These are phyloP conservation scores for Pyrrhosoma nymphula DNA, from an alignment of 2,888 invertebrate species.

Conservation along the genomic window DNA sequence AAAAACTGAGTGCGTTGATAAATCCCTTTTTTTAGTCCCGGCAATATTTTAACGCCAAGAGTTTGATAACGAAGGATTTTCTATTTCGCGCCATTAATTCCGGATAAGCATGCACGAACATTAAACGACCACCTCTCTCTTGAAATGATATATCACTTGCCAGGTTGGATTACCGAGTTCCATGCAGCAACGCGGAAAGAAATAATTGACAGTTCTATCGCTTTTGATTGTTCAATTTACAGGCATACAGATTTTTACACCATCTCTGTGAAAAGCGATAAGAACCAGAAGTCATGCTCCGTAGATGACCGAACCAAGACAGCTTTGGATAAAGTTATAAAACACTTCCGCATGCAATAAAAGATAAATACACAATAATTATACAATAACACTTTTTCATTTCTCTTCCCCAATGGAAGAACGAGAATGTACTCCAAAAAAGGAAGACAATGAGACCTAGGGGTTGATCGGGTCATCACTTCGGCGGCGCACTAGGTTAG, in stretches of 20 bases:
- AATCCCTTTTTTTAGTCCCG: background rate
- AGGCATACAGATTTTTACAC: too few species aligned
- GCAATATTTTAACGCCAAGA: slow-evolving; percentile 3
- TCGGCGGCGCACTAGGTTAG: too few species aligned
- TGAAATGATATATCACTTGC: background rate
- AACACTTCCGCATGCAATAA: background rate
- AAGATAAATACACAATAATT: background rate
- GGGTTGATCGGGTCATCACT: too few species aligned
- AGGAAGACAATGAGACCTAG: background rate
- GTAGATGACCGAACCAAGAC: too few species aligned
- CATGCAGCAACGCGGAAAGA: background rate
- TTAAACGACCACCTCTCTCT: background rate
- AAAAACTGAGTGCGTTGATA: background rate
- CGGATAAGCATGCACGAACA: background rate
- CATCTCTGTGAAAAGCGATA: too few species aligned
- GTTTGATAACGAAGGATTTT: slow-evolving; percentile 34
- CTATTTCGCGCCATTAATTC: slow-evolving; percentile 39
- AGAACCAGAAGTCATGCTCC: too few species aligned
- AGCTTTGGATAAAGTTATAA: too few species aligned
- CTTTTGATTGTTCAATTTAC: too few species aligned
- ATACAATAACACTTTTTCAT: too few species aligned
- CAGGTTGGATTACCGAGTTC: background rate
- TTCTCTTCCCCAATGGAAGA: background rate
- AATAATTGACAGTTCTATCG: too few species aligned
- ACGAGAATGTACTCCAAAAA: background rate